Evolutionary conservation across 2,888 invertebrate species (phyloP), one percentile per base, ranked within the genome.

Genomic region (Sthenelais limicola): DNA sequence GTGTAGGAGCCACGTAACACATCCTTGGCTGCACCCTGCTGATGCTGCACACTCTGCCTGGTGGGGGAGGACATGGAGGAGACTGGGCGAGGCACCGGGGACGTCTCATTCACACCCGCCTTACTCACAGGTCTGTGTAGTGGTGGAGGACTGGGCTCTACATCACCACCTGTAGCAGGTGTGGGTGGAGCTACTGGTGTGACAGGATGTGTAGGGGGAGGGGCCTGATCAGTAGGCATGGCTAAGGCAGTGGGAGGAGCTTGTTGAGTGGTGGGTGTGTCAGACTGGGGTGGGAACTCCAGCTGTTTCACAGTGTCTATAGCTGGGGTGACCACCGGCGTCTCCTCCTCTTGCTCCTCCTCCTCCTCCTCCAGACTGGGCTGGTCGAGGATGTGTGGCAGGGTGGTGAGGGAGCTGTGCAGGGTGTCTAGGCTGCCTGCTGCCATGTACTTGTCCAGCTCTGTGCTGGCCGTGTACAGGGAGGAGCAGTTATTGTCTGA

Each of bases 1-100:
- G 93, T 93, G 82, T 94, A 95, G 0, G 95, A 95, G 75, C 92
- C 92, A 82, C 93, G 93, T 68, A 94, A 90, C 15, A 62, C 18
- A 15, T 38, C 62, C 38, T 38, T 35, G 12, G 62, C 9, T 35
- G 9, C 12, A 38, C 21, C 52, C 12, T 21, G n/a, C 24, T 24
- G n/a, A 9, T 52, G 52, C 52, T 21, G 38, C 38, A 21, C 62
- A 2, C 18, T 38, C 28, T 38, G 35, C 38, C 52, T 9, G 52
- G 12, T 12, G 12, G 52, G n/a, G 52, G 24, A 21, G 52, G 9
- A 9, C 52, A 52, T 9, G 9, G 15, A 21, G 21, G 9, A 52
- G 12, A 18, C 21, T 15, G n/a, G 12, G n/a, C 52, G 62, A 2
- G 38, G 62, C n/a, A 38, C 62, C 18, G 9, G 9, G 43, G 43